Base-by-base conservation (phyloP, 2,888 invertebrate genomes). In the Papilio elwesi region DNA sequence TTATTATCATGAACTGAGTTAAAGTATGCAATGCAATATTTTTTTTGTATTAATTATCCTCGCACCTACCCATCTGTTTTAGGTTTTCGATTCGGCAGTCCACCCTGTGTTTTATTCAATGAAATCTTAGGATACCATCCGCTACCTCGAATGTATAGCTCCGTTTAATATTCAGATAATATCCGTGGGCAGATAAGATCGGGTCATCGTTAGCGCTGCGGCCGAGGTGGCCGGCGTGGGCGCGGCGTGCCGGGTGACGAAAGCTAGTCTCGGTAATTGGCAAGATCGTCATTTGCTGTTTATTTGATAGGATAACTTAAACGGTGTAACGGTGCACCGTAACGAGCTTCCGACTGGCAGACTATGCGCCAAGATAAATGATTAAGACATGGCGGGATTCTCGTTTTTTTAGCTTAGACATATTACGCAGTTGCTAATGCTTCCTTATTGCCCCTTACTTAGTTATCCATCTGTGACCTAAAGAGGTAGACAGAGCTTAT, bases 221-320 rank as follows among this genome's bases (percentile, higher is more conserved):
- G 59, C 1, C n/a, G 38, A n/a, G 65, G 11, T 10, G 55, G 47
- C 15, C 48, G 2, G 65, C 73, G 74, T 74, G 74, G 70, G 67
- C 62, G 67, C 47, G 63, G 26, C 59, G 43, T 26, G 67, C 52
- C 38, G 47, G 63, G 70, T 74, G 74, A 74, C 70, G 70, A 74
- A 70, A 70, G 48, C 15, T 65, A 55, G 66, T 52, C 59, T 38
- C 48, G 63, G 70, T 74, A 74, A 74, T 74, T 74, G 74, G 70
- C 36, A 12, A 66, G 73, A 68, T 73, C 12, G 64, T 57, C 68
- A 48, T 68, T 63, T 13, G 62, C n/a, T 66, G 51, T 38, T 68
- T 68, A 55, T 63, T 62, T 43, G 67, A 73, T 67, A 67, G 26
- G 15, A 71, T 63, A 52, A 36, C 55, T 68, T 67, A 38, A 47